A percentile compares a stretch with the other conserved stretches of the same genome.
phyloP scores from a whole-genome alignment of 2,888 invertebrate genomes.

The Plagodis dolabraria region DNA sequence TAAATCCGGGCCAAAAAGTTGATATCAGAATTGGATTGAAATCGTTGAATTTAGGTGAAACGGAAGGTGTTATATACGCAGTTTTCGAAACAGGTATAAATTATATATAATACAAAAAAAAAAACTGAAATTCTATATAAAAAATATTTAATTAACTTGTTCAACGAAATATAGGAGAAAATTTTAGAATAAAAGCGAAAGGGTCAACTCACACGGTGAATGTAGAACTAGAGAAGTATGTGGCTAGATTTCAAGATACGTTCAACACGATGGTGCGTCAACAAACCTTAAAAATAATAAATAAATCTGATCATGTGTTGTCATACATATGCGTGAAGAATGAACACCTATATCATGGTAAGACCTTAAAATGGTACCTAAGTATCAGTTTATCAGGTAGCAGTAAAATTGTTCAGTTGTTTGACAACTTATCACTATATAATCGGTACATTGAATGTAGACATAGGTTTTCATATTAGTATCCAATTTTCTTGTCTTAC shows the following conservation, averaged over 20 bases:
- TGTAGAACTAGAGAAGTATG: slow-evolving; percentile 77
- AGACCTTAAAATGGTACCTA: slow-evolving; percentile 8
- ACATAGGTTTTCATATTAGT: no score
- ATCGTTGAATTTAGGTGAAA: slow-evolving; percentile 73
- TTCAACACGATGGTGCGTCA: slow-evolving; percentile 84
- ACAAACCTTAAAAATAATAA: slow-evolving; percentile 77
- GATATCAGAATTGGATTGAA: slow-evolving; percentile 80
- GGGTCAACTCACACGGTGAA: slow-evolving; percentile 75
- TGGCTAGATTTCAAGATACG: slow-evolving; percentile 82
- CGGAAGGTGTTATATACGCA: slow-evolving; percentile 58
- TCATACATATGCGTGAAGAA: slow-evolving; percentile 85
- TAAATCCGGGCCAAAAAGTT: slow-evolving; percentile 75
- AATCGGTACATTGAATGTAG: no score
- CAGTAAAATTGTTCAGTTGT: neutral
- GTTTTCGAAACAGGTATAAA: slow-evolving; percentile 69
- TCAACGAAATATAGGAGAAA: slow-evolving; percentile 71
- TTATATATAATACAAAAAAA: no score
- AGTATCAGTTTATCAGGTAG: neutral
- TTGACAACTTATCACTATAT: no score
- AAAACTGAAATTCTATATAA: no score
- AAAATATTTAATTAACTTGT: slow-evolving; percentile 2
- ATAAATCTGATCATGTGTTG: slow-evolving; percentile 81
- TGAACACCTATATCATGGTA: slow-evolving; percentile 68
- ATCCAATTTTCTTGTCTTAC: no score
- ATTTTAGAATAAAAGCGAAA: slow-evolving; percentile 68